phyloP scores from a whole-genome alignment of 2,888 invertebrate species.

The Chironomus riparius region DNA sequence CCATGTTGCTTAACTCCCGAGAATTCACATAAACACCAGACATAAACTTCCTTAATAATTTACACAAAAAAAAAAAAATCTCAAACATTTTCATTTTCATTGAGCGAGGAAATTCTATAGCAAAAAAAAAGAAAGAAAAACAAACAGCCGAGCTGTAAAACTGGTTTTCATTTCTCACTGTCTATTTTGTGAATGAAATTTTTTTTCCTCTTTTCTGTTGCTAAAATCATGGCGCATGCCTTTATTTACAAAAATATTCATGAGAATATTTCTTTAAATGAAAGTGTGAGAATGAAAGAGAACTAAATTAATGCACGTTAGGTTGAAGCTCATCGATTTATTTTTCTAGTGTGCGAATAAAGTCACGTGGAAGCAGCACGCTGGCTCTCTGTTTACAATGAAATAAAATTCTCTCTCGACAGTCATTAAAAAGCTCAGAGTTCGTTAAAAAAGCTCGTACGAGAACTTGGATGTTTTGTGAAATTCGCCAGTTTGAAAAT shows the following conservation, averaged over 20 bases:
- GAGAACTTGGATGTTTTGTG: background rate
- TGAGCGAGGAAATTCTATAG: too few relatives aligned
- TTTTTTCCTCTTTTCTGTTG: background rate
- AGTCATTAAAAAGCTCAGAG: background rate
- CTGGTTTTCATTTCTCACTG: background rate
- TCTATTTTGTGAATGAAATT: background rate
- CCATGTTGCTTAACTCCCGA: background rate
- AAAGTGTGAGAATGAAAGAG: too few relatives aligned
- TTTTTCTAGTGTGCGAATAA: background rate
- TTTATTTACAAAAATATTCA: background rate
- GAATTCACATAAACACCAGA: background rate
- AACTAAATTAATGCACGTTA: background rate
- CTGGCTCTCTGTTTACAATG: conserved; percentile 12
- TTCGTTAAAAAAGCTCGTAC: background rate
- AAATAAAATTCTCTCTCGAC: background rate
- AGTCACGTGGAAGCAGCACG: background rate
- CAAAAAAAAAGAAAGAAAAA: too few relatives aligned
- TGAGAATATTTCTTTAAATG: background rate
- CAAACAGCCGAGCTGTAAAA: too few relatives aligned
- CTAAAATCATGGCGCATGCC: background rate
- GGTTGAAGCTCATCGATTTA: background rate
- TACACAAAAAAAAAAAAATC: background rate
- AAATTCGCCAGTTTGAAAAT: background rate
- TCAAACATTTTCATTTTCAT: too few relatives aligned
- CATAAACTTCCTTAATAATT: background rate